Evolutionary conservation across 1,140 invertebrate genomes (phyloP), one percentile per base, ranked within the genome.

Genomic region (Apis laboriosa): DNA sequence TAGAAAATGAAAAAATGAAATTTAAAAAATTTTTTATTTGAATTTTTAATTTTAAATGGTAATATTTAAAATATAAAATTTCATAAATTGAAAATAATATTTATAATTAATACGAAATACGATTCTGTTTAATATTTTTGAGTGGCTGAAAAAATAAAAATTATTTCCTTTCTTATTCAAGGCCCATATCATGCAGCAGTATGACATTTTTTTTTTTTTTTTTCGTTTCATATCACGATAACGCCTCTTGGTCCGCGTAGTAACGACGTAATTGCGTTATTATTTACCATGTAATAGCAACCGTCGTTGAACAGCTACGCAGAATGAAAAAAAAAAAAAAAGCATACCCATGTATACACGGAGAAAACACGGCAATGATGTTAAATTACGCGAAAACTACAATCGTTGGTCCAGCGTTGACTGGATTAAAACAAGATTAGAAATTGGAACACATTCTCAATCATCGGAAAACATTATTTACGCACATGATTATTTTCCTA

Each of bases 281-380:
- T 88, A 89, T 86, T 89, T 89, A 77, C 78, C 77, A 60, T 66
- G 81, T 82, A 86, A 84, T 88, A 79, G 56, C 75, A 24, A 77
- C 55, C 55, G 66, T 63, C 75, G 34, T 49, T 55, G 15, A 70
- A 53, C 21, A 51, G 19, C 24, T 43, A 28, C 70, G 56, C 34
- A 21, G n/a, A 74, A 74, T 61, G 21, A 68, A 68, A 68, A 68
- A 67, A 66, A 66, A 28, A n/a, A 55, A 72, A 80, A 70, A 64
- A 60, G 66, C 71, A 55, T 15, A 58, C 43, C 64, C 58, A 61
- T 61, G 78, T 49, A 61, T 9, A 34, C 11, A 28, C 17, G 80
- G n/a, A 28, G 63, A 67, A 34, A 76, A 76, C 43, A 58, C 34
- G 55, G 24, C 19, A 76, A 76, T 60, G 55, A 77, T 53, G 17